These are phyloP conservation scores for Elaphurus davidianus DNA, from an alignment of 2,113 vertebrate genomes.

Conservation along the genomic window DNA sequence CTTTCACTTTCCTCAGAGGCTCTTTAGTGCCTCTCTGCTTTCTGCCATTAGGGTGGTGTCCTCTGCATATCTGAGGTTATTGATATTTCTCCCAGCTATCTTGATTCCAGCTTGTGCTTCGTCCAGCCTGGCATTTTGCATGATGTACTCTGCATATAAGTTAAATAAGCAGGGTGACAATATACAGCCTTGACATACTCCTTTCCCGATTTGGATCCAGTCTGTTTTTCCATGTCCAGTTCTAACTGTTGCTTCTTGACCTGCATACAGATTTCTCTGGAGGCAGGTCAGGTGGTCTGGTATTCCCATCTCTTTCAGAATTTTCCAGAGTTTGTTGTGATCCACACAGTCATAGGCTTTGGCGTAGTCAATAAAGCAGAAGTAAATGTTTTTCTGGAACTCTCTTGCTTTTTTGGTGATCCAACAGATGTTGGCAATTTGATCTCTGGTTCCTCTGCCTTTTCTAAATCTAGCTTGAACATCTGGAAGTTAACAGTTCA, in stretches of 20 bases:
- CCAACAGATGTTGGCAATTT: neutral
- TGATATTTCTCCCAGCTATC: neutral
- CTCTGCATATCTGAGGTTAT: neutral
- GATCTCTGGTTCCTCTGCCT: neutral
- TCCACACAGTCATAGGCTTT: neutral
- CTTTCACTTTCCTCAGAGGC: neutral
- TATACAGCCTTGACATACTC: neutral
- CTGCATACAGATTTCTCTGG: neutral
- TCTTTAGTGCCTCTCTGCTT: neutral
- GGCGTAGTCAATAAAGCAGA: neutral
- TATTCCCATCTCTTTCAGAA: neutral
- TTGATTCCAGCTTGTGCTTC: neutral
- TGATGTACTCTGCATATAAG: neutral
- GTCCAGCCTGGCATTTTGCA: neutral
- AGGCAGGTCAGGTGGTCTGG: neutral
- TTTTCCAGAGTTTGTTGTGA: neutral
- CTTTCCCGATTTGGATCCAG: neutral
- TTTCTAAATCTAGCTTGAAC: neutral
- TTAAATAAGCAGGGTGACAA: neutral
- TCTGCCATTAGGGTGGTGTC: neutral
- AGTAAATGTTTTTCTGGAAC: neutral
- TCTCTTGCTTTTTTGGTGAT: neutral
- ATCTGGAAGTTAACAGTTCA: neutral
- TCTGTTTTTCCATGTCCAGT: neutral
- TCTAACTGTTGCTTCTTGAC: neutral